phyloP scores from a whole-genome alignment of 1,140 invertebrate species.

The silkworm (Bombyx mori) region DNA sequence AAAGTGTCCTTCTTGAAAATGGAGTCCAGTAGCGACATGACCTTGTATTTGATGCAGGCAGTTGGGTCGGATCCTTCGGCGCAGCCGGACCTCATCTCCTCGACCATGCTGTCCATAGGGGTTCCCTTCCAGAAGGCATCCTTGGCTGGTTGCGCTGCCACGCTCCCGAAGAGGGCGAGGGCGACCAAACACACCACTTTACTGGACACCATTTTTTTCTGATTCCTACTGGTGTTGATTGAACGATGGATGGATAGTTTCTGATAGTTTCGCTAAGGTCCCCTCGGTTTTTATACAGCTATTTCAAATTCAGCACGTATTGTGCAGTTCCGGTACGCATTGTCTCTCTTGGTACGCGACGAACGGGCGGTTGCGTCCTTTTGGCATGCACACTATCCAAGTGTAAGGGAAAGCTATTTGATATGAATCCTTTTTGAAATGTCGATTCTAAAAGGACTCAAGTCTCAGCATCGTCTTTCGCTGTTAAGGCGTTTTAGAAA shows the following conservation, averaged over 20 bases:
- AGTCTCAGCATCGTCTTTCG: conserved; percentile 25
- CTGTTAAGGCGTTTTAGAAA: conserved; percentile 38
- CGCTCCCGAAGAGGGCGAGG: conserved; percentile 66
- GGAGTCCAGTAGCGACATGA: conserved; percentile 82
- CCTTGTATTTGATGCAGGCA: conserved; percentile 85
- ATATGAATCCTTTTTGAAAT: conserved; percentile 52
- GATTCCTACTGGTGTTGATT: conserved; percentile 53
- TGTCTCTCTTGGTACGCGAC: conserved; percentile 49
- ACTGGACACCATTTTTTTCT: conserved; percentile 61
- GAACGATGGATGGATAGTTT: conserved; percentile 52
- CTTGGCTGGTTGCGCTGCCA: conserved; percentile 74
- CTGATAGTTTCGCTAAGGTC: conserved; percentile 66
- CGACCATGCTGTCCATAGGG: conserved; percentile 79
- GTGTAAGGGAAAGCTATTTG: conserved; percentile 70
- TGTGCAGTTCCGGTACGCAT: conserved; percentile 60
- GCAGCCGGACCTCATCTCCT: conserved; percentile 81
- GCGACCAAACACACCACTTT: conserved; percentile 65
- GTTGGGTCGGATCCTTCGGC: conserved; percentile 81
- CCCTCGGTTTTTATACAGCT: conserved; percentile 69
- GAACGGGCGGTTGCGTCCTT: conserved; percentile 45
- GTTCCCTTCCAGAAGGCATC: conserved; percentile 78
- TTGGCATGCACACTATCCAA: conserved; percentile 31
- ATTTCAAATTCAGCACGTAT: conserved; percentile 69
- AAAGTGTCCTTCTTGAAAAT: conserved; percentile 83
- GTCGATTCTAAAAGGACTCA: conserved; percentile 37